Base-by-base conservation (phyloP, 2,113 vertebrate species). In the Platichthys flesus region DNA sequence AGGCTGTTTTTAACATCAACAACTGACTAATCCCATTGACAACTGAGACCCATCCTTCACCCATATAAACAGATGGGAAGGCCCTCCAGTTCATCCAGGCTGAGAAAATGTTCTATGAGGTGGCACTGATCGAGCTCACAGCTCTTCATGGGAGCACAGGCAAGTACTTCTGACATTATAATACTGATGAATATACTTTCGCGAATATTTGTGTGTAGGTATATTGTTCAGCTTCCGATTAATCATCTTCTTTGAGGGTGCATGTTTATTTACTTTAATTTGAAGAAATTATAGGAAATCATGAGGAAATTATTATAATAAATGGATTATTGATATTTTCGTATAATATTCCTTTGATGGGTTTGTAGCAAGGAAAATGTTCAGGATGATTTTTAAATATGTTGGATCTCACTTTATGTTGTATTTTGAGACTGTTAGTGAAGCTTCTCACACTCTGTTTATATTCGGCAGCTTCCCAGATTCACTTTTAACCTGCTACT, bases 21-120 rank as follows among this genome's bases (percentile, higher is more conserved):
- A 93, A 90, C 88, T 81, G 83, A 82, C 84, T 87, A 86, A 90
- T 90, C 84, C 89, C 45, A 26, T 12, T 90, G 89, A 88, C 76
- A 88, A 86, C 78, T 63, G 81, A 55, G 82, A 83, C 88, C 90
- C 88, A 94, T 92, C 91, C 93, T 94, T 93, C 84, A 93, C 91
- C 82, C 67, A 83, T 83, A 91, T 90, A 93, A 95, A 93, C 93
- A 96, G 93, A 94, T 88, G 91, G 90, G 81, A 94, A 95, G 85
- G 93, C 87, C 8, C 91, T 90, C 18, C 66, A 77, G 93, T 94
- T 96, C 93, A 94, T 89, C 86, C 91, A 90, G 54, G 89, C 93
- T 28, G 94, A 94, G 76, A 95, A 94, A 89, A 95, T 94, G 93
- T 94, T 94, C 92, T 95, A 95, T 59, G 90, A 93, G 68, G 94